Conservation (phyloP, 53 echinoderm and acorn worm species). For the Apostichopus leukothele region DNA sequence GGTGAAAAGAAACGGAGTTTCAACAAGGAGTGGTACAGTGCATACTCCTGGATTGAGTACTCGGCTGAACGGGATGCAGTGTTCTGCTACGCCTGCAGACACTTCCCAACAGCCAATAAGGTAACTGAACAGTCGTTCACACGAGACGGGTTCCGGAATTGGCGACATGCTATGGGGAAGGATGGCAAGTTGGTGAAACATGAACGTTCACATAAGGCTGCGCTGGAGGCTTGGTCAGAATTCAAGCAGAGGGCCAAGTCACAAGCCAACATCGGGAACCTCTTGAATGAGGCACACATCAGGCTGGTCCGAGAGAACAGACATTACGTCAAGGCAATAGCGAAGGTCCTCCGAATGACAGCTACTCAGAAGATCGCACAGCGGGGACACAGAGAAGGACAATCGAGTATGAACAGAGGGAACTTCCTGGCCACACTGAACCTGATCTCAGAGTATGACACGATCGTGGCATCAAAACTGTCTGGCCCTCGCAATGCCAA, state of each 20-base stretch:
- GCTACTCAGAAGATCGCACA: constrained; percentile 46
- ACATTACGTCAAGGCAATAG: constrained; percentile 21
- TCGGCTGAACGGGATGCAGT: too few relatives aligned
- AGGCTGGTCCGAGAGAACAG: background rate
- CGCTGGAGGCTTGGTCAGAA: constrained; percentile 39
- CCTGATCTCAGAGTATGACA: constrained; percentile 26
- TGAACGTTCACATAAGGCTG: too few relatives aligned
- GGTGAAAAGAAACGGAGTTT: constrained; percentile 28
- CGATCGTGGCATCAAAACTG: background rate
- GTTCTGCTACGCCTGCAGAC: too few relatives aligned
- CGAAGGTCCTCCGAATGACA: constrained; percentile 3
- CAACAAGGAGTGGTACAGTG: constrained; percentile 16
- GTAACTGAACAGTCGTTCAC: too few relatives aligned
- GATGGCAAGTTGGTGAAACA: too few relatives aligned
- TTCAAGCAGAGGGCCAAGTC: background rate
- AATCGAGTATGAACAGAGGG: constrained; percentile 17
- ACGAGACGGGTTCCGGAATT: too few relatives aligned
- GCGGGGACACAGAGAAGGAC: constrained; percentile 40
- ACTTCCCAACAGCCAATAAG: too few relatives aligned
- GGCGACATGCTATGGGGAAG: too few relatives aligned
- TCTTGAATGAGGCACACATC: constrained; percentile 14
- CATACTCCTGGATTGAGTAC: constrained; percentile 4
- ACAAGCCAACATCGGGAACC: background rate
- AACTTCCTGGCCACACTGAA: constrained; percentile 1
- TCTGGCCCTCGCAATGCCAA: constrained; percentile 23